Conservation (phyloP, 2,113 vertebrate genomes). For the Phaethon lepturus region DNA sequence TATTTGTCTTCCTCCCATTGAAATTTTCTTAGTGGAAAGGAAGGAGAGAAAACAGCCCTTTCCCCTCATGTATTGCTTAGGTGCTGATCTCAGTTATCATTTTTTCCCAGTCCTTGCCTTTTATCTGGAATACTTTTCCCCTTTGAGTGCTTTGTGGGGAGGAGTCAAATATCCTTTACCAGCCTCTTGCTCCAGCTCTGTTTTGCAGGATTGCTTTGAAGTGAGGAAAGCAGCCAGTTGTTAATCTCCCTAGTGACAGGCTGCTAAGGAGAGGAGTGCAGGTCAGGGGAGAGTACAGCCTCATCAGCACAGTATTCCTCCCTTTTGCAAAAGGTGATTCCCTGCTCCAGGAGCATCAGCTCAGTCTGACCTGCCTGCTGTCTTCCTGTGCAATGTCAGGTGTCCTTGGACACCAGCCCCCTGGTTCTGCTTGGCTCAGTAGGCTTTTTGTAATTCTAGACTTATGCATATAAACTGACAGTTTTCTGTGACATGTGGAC, state of each 20-base stretch:
- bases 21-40: conserved; percentile 47
- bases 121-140: conserved; percentile 46
- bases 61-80: conserved; percentile 34
- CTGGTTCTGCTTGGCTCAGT: neutral
- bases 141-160: neutral
- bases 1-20: conserved; percentile 54
- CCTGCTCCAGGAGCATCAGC: neutral
- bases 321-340: neutral
- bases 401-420: neutral
- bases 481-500: neutral
- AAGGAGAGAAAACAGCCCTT: conserved; percentile 30
- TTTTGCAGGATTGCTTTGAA: conserved; percentile 55
- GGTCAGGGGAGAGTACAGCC: neutral
- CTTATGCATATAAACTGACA: neutral
- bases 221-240: conserved; percentile 27
- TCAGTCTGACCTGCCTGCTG: neutral
- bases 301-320: neutral
- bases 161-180: conserved; percentile 49
- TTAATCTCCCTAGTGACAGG: conserved; percentile 57
- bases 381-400: neutral
- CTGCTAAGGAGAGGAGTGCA: neutral
- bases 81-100: conserved; percentile 54
- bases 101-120: conserved; percentile 37
- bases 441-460: neutral
- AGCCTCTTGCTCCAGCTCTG: conserved; percentile 14